Base-by-base conservation (phyloP, 2,888 invertebrate species). In the Gastrophysa polygoni region DNA sequence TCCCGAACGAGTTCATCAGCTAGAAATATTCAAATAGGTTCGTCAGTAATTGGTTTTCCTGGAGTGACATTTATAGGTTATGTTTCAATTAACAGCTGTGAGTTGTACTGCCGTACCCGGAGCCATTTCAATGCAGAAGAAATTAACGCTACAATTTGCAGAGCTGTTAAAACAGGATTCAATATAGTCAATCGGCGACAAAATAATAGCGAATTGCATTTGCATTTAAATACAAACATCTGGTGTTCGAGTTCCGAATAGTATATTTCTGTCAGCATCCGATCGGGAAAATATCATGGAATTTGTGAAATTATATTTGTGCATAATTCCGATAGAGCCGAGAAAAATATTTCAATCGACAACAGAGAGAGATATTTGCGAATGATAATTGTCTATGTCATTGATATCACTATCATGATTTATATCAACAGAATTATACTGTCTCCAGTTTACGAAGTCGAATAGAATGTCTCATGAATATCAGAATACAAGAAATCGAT, bases 111-210 rank as follows among this genome's bases (percentile, higher is more conserved):
- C 49, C 29, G 28, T 29, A 24, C 29, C 49, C 28, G 7, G n/a
- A 49, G 28, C 29, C 49, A 49, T 49, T 49, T 29, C 11, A 17
- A 18, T 46, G 28, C 28, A 49, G 29, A 49, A 29, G 32, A 57
- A 62, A 34, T 54, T 49, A 50, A 49, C 44, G 46, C 11, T 46
- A 57, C 63, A 54, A 55, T 47, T 55, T 63, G 59, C 44, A 38
- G 55, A 32, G 52, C 46, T 59, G 63, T 59, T 38, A 46, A 59
- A 63, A 59, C 58, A 54, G 55, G 55, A 63, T 56, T 59, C 46
- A 46, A 55, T 58, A 63, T 59, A 51, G 63, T 32, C 63, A 55
- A 63, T 63, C 56, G 59, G 59, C 59, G 56, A 62, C 63, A 59
- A 63, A 59, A 59, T 63, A 59, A 63, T 63, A 55, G 63, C 54